Conservation (phyloP, 2,797 vertebrate genomes). For the Xiphophorus birchmanni region DNA sequence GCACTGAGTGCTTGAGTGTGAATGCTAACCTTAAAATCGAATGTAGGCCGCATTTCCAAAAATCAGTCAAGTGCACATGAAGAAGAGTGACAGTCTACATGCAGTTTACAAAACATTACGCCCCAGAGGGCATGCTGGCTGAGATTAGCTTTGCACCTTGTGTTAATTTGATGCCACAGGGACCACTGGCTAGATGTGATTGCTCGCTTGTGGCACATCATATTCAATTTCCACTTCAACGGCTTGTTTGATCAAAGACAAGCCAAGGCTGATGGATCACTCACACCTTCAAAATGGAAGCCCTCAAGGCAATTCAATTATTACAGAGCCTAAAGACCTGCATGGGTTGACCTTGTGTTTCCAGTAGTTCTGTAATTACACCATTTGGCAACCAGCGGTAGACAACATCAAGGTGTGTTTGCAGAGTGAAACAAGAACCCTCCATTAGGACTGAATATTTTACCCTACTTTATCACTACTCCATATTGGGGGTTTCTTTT, state of each 20-base stretch:
- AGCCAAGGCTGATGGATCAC: conserved; percentile 72
- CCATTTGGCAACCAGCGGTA: conserved; percentile 50
- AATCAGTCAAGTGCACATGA: conserved; percentile 65
- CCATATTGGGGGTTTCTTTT: conserved; percentile 33
- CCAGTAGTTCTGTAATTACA: conserved; percentile 68
- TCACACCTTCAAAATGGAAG: conserved; percentile 63
- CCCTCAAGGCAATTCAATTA: conserved; percentile 76
- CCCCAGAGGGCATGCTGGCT: conserved; percentile 58
- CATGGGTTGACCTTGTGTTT: conserved; percentile 66
- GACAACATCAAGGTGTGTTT: conserved; percentile 14
- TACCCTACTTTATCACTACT: conserved; percentile 34
- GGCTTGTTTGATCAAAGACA: conserved; percentile 71
- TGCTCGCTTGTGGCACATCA: conserved; percentile 74
- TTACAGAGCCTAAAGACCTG: conserved; percentile 54
- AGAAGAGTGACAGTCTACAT: conserved; percentile 67
- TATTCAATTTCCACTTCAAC: conserved; percentile 79
- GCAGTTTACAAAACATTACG: conserved; percentile 66
- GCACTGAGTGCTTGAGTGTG: conserved; percentile 42
- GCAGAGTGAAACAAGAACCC: conserved; percentile 20
- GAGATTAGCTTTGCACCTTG: conserved; percentile 74
- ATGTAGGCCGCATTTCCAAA: conserved; percentile 56
- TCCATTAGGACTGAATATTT: conserved; percentile 8
- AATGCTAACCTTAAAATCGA: conserved; percentile 39
- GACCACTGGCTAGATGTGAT: conserved; percentile 59
- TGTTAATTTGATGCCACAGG: conserved; percentile 75